phyloP scores from a whole-genome alignment of 2,797 vertebrate genomes.

The Enteromius fasciolatus region DNA sequence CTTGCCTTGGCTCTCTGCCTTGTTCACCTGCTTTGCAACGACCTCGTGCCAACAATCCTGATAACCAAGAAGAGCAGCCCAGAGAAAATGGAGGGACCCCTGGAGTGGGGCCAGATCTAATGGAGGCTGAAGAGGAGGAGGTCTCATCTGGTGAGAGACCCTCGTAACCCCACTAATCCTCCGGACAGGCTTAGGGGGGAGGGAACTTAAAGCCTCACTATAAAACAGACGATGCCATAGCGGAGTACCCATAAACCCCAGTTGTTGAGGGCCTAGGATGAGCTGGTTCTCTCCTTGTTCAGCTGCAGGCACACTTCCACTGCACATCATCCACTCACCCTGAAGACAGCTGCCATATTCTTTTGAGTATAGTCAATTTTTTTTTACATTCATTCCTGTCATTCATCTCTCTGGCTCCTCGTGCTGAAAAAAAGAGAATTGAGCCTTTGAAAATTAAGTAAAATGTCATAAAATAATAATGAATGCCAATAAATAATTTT shows the following conservation, averaged over 20 bases:
- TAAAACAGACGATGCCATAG: conserved; percentile 58
- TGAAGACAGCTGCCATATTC: conserved; percentile 52
- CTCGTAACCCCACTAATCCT: conserved; percentile 69
- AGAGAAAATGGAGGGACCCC: conserved; percentile 73
- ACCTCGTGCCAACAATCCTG: conserved; percentile 21
- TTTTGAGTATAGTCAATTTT: conserved; percentile 61
- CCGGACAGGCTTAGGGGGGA: conserved; percentile 2
- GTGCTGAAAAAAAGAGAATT: conserved; percentile 47
- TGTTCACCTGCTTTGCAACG: conserved; percentile 61
- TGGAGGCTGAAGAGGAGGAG: conserved; percentile 73
- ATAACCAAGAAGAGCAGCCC: conserved; percentile 25
- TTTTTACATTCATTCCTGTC: background rate
- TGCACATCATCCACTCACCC: conserved; percentile 51
- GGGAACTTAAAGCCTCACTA: conserved; percentile 42
- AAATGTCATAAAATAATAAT: background rate
- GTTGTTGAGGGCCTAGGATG: conserved; percentile 35
- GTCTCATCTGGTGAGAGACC: conserved; percentile 93
- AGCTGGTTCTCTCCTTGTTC: conserved; percentile 38
- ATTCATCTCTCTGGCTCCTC: background rate
- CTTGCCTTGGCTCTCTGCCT: conserved; percentile 73
- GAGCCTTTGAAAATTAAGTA: background rate
- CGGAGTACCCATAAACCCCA: conserved; percentile 49
- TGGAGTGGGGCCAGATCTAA: conserved; percentile 30
- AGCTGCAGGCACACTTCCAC: conserved; percentile 42
- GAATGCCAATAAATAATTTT: background rate